Evolutionary conservation across 2,113 vertebrate species (phyloP).

Genomic region (Mola mola): DNA sequence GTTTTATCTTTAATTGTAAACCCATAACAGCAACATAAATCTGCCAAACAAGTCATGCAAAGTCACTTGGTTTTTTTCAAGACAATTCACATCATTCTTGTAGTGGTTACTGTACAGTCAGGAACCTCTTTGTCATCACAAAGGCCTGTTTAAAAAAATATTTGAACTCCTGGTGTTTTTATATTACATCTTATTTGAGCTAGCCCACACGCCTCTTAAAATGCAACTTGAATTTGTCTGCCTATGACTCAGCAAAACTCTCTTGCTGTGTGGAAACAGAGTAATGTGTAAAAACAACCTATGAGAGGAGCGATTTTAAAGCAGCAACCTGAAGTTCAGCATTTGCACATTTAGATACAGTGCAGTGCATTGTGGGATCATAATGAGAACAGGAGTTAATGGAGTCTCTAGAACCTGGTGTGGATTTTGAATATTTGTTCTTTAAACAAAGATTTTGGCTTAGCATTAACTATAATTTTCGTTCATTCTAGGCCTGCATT

Average conservation of each 20-base stretch:
- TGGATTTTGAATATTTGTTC: no score
- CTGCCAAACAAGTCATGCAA: background rate
- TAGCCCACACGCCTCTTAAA: conserved; percentile 12
- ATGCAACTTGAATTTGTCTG: conserved; percentile 21
- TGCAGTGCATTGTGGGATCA: conserved; percentile 21
- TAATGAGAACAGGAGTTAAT: background rate
- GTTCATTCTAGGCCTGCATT: no score
- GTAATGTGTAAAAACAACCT: background rate
- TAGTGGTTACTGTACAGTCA: background rate
- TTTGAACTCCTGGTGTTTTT: no score
- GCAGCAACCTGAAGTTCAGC: background rate
- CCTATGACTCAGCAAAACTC: conserved; percentile 4
- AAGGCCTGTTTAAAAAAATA: conserved; percentile 8
- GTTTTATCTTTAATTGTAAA: no score
- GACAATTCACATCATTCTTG: background rate
- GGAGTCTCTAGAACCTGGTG: no score
- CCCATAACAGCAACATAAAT: background rate
- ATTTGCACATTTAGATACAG: background rate
- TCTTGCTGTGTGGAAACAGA: background rate
- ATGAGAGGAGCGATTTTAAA: no score
- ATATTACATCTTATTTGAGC: conserved; percentile 1
- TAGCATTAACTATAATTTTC: no score
- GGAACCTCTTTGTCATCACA: background rate
- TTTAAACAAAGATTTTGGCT: no score
- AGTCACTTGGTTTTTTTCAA: background rate